Evolutionary conservation across 2,888 invertebrate genomes (phyloP).

Genomic region (Bursaphelenchus okinawaensis): DNA sequence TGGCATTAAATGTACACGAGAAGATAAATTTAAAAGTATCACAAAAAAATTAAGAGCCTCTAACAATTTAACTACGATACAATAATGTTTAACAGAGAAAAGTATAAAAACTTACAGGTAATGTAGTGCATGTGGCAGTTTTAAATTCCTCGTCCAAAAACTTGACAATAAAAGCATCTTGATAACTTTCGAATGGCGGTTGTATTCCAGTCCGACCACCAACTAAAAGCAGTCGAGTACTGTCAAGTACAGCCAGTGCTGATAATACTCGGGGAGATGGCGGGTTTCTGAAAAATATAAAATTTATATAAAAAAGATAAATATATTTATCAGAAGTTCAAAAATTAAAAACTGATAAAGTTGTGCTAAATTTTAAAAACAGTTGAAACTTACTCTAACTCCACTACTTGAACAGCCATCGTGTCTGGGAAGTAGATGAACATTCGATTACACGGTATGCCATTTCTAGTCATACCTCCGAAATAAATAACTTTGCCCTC

Average conservation of each 20-base stretch:
- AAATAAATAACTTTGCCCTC: neutral
- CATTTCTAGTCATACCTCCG: neutral
- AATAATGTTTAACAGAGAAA: too few species aligned
- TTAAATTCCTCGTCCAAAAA: neutral
- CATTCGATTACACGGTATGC: neutral
- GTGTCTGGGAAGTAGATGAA: neutral
- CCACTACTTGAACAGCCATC: neutral
- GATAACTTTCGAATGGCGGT: neutral
- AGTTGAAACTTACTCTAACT: neutral
- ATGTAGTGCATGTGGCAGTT: neutral
- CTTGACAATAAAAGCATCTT: neutral
- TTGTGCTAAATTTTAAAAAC: too few species aligned
- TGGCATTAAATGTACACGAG: too few species aligned
- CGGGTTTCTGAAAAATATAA: neutral
- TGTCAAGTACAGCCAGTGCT: neutral
- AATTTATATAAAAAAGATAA: neutral
- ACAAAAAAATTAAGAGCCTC: too few species aligned
- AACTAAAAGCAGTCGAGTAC: neutral
- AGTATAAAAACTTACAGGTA: neutral
- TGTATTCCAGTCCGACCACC: neutral
- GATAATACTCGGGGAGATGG: neutral
- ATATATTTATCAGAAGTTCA: neutral
- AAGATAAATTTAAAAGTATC: too few species aligned
- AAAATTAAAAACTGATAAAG: too few species aligned
- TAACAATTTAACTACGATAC: too few species aligned